Evolutionary conservation across 1,140 invertebrate species (phyloP), one percentile per base, ranked within the genome.

Genomic region (Octopus bimaculoides): DNA sequence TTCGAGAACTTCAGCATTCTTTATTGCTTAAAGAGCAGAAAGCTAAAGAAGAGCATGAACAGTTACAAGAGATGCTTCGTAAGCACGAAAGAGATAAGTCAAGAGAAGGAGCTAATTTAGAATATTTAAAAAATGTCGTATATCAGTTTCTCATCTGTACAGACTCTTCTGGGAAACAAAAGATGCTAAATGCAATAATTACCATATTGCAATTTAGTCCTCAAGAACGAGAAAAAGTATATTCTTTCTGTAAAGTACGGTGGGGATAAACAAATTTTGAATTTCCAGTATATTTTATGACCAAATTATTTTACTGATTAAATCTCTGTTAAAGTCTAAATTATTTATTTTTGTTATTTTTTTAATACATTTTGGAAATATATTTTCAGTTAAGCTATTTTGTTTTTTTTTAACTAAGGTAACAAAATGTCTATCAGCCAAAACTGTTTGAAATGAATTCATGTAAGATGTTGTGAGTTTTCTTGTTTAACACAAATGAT

Each of bases 111-210:
- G 95, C 95, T 0, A 96, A 96, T 91, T 89, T 96, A 71, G 95
- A 96, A 87, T 97, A 97, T 87, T 88, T 97, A 80, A 97, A 97
- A 89, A 97, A 97, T 90, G 95, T 97, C 9, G 93, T 96, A 71
- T 92, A 96, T 26, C 94, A 94, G 82, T 97, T 94, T 87, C 91
- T 97, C 77, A 92, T 93, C n/a, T 93, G 93, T 12, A 84, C 81
- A 14, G 94, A 95, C 87, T 87, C 90, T 14, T 92, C 92, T 6
- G 93, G 93, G 9, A 93, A 94, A 83, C 91, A 92, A 41, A 95
- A 96, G 85, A 96, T 96, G 95, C 85, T 96, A 14, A 96, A 96
- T 90, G 96, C 96, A 0, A 96, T 97, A 80, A 93, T 95, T 2
- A 94, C 95, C 17, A 93, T 96, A 5, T 90, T 97, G 8, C 93